Evolutionary conservation across 2,888 invertebrate species (phyloP), one percentile per base, ranked within the genome.

Genomic region (Macrosoma leucophasiata): DNA sequence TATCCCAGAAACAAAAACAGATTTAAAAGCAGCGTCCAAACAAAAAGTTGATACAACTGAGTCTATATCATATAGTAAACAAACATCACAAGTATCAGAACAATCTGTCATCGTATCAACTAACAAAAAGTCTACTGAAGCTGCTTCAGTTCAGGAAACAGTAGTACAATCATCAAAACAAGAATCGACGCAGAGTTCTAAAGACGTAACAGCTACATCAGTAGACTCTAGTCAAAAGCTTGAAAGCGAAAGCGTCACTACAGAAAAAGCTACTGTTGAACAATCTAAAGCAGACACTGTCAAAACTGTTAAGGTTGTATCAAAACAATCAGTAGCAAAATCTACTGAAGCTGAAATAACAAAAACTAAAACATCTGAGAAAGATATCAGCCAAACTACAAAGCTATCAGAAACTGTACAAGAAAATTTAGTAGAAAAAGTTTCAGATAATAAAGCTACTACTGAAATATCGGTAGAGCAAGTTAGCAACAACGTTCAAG

Each of bases 331-430:
- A 10, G 4, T 6, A 29, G 20, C 29, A 21, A 15, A 29, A 26
- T 22, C 27, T 23, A 13, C 12, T 19, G 30, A 31, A 5, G 13
- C 27, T 17, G 12, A 36, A 30, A 26, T 26, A 30, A 26, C 13
- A 26, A 11, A 25, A 17, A 8, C 15, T n/a, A 17, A 29, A 7
- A 29, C 8, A 14, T 29, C 29, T 20, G 15, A 11, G 3, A 30
- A 30, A 22, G 36, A 39, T n/a, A 36, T 10, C 18, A 15, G 26
- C 19, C 41, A 49, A 39, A 34, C 36, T 34, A 58, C 55, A 58
- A n/a, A n/a, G n/a, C n/a, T n/a, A n/a, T n/a, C n/a, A n/a, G n/a
- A n/a, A n/a, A n/a, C n/a, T n/a, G n/a, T n/a, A 58, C 58, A 54
- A 43, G 36, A 27, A 26, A 27, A 32, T 18, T 38, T 30, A 22